These are phyloP conservation scores for Rattus rattus DNA, from an alignment of 2,113 vertebrate genomes.

Conservation along the genomic window DNA sequence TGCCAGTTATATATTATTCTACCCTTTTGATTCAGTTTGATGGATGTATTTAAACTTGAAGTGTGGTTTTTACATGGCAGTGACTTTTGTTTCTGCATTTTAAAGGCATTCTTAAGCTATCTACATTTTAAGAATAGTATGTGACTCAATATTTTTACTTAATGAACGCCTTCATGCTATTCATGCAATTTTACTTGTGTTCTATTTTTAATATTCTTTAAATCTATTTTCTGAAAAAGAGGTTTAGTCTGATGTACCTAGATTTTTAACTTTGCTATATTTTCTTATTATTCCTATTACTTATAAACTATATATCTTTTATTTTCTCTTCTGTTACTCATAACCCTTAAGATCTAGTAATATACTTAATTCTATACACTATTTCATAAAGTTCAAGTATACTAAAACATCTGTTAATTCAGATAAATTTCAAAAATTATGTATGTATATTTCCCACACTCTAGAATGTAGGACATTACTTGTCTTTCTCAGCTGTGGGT, in stretches of 20 bases:
- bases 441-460: too few relatives aligned
- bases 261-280: background rate
- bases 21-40: conserved; percentile 44
- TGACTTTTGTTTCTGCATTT: conserved; percentile 23
- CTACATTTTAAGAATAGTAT: background rate
- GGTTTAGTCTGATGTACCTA: background rate
- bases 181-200: background rate
- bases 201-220: conserved; percentile 30
- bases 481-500: background rate
- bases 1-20: conserved; percentile 32
- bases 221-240: background rate
- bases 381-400: background rate
- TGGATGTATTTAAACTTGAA: conserved; percentile 66
- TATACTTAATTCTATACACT: background rate
- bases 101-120: conserved; percentile 32
- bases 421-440: background rate
- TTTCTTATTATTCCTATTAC: conserved; percentile 20
- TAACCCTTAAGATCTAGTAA: background rate
- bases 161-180: conserved; percentile 2
- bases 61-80: background rate
- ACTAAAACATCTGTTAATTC: background rate
- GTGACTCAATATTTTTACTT: conserved; percentile 32
- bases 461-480: background rate
- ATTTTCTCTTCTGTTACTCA: background rate
- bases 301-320: conserved; percentile 11